Percentiles rank a stretch among this genome's conserved stretches.
Conservation (phyloP, 2,888 invertebrate genomes). For the Cotesia congregata region DNA sequence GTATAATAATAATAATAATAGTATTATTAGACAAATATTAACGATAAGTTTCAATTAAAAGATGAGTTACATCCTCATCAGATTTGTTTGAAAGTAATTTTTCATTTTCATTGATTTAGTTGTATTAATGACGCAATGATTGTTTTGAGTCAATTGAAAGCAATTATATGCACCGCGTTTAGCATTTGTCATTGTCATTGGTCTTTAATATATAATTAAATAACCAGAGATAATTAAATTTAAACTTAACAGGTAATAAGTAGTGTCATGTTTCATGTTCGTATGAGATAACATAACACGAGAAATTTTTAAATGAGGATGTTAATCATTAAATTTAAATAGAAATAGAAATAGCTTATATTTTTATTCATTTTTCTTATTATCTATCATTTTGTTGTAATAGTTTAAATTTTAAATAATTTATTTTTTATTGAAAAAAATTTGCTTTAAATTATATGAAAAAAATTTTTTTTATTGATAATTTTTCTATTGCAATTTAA, state of each 20-base stretch:
- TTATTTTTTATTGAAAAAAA: too few species aligned
- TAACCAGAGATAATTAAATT: constrained; percentile 28
- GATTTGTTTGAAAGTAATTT: not conserved
- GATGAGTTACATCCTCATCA: too few species aligned
- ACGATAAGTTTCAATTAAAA: too few species aligned
- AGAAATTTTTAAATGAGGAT: constrained; percentile 34
- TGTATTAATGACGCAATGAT: not conserved
- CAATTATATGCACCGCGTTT: not conserved
- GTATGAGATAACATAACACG: not conserved
- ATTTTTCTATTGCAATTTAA: too few species aligned
- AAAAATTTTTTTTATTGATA: too few species aligned
- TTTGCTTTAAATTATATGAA: too few species aligned
- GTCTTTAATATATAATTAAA: not conserved
- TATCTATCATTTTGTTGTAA: too few species aligned
- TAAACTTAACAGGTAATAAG: constrained; percentile 30
- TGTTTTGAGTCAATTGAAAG: not conserved
- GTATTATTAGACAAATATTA: too few species aligned
- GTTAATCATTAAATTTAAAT: constrained; percentile 14
- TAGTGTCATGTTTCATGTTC: constrained; percentile 7
- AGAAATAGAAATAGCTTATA: not conserved
- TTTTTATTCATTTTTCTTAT: not conserved
- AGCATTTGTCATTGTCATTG: not conserved
- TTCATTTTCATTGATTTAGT: not conserved
- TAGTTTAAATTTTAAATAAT: too few species aligned
- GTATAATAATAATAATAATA: too few species aligned